Conservation (phyloP, 2,113 vertebrate species). For the Misgurnus anguillicaudatus region DNA sequence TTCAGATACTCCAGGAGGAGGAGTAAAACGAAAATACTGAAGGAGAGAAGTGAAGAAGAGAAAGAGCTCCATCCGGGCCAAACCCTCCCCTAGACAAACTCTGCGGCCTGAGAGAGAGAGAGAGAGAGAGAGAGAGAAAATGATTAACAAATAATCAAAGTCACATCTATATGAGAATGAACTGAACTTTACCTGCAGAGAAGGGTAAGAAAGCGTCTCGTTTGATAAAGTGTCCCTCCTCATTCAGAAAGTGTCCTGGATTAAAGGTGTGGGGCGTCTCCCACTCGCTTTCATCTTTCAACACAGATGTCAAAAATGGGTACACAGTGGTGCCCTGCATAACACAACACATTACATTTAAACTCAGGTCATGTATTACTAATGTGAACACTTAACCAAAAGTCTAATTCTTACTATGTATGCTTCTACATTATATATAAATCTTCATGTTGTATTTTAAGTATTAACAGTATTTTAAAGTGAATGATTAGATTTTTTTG, state of each 20-base stretch:
- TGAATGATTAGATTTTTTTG: too few species aligned
- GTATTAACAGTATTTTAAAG: too few species aligned
- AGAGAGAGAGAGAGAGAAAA: not conserved
- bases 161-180: not conserved
- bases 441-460: too few species aligned
- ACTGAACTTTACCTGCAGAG: conserved; percentile 64
- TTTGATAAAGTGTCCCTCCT: conserved; percentile 63
- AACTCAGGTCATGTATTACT: not conserved
- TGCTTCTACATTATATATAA: too few species aligned
- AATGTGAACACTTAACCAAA: not conserved
- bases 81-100: conserved; percentile 72
- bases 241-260: conserved; percentile 70
- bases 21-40: conserved; percentile 73
- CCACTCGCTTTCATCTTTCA: conserved; percentile 71
- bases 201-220: conserved; percentile 72
- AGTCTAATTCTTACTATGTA: too few species aligned
- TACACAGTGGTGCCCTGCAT: conserved; percentile 65
- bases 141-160: not conserved
- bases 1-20: conserved; percentile 67
- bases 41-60: conserved; percentile 77
- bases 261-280: conserved; percentile 68
- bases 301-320: conserved; percentile 68
- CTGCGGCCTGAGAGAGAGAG: conserved; percentile 66
- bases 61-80: conserved; percentile 81
- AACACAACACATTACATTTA: not conserved